phyloP scores from a whole-genome alignment of 2,113 vertebrate species.

The Gnathonemus longibarbis region DNA sequence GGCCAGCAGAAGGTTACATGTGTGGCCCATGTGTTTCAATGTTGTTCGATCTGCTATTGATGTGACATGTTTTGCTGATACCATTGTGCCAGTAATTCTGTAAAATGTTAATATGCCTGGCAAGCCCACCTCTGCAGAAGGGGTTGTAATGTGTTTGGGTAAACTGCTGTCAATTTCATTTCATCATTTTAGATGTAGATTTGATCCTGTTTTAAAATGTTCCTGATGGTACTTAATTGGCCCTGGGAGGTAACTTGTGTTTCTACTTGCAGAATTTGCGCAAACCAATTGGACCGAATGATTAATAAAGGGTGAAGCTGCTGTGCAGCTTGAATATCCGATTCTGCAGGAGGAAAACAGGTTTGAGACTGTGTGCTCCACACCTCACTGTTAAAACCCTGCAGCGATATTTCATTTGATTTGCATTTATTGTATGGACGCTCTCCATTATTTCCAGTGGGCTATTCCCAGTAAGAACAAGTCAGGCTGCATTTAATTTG shows the following conservation, averaged over 20 bases:
- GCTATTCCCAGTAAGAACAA: background rate
- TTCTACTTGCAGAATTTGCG: background rate
- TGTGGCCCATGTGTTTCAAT: background rate
- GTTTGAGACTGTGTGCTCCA: background rate
- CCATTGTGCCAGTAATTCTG: background rate
- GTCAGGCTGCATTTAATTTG: background rate
- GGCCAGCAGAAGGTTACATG: background rate
- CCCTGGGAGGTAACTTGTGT: background rate
- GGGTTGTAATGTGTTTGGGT: background rate
- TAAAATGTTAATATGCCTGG: background rate
- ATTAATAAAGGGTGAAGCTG: background rate
- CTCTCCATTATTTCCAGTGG: background rate
- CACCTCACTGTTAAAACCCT: background rate
- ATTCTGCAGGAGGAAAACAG: background rate
- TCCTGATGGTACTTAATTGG: background rate
- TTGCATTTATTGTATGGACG: background rate
- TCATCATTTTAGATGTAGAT: background rate
- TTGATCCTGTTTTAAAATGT: background rate
- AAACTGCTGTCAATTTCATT: background rate
- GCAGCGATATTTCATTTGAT: background rate
- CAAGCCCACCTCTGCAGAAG: background rate
- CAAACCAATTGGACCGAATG: background rate
- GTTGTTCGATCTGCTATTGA: background rate
- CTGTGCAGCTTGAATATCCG: background rate
- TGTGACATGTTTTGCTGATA: background rate